phyloP scores from a whole-genome alignment of 2,888 invertebrate genomes.

The Melikaiella ostensackeni region DNA sequence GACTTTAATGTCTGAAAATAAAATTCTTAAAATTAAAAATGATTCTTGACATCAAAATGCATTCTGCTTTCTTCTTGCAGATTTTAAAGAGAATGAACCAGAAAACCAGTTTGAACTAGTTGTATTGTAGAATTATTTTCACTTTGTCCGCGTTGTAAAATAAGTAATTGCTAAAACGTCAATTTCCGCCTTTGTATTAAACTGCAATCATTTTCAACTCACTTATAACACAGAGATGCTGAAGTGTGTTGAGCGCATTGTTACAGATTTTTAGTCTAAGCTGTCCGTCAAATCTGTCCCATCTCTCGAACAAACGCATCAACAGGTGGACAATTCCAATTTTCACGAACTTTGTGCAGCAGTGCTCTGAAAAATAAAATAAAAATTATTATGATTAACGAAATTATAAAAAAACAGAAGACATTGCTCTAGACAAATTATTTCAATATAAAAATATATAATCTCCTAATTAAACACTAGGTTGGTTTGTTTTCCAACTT shows the following conservation, averaged over 20 bases:
- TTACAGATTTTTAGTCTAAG: constrained; percentile 82
- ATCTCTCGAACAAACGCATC: constrained; percentile 82
- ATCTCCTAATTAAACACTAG: no score
- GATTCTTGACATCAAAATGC: no score
- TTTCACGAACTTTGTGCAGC: constrained; percentile 83
- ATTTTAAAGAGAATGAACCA: constrained; percentile 19
- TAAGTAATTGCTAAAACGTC: neutral
- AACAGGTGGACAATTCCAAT: constrained; percentile 80
- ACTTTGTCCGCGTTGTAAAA: neutral
- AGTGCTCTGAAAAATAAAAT: constrained; percentile 78
- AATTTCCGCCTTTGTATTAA: constrained; percentile 4
- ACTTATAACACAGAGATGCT: constrained; percentile 82
- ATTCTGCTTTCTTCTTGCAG: no score
- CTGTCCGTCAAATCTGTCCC: constrained; percentile 83
- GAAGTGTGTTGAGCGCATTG: constrained; percentile 80
- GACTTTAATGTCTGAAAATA: no score
- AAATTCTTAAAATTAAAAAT: no score
- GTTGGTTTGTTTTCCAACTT: no score
- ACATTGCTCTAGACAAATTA: no score
- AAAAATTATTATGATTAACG: neutral
- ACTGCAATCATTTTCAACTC: constrained; percentile 70
- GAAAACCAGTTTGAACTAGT: constrained; percentile 13
- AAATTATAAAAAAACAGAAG: neutral
- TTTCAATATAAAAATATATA: no score
- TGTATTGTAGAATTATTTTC: neutral